These are phyloP conservation scores for Enteromius viviparus DNA, from an alignment of 2,797 vertebrate species.

Conservation along the genomic window DNA sequence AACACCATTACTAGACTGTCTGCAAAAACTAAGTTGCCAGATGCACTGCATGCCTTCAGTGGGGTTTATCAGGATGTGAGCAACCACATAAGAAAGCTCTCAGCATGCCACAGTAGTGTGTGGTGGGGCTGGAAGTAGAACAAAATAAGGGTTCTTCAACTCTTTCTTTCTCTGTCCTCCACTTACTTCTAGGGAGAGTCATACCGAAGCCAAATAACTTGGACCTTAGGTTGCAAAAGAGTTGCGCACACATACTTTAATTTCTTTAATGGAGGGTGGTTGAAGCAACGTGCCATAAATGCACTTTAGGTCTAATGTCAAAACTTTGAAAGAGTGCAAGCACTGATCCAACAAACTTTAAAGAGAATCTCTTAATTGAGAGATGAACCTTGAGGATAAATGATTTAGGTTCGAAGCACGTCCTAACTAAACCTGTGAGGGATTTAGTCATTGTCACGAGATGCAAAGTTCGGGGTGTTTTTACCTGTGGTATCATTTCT, in stretches of 20 bases:
- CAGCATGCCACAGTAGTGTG: slow-evolving; percentile 39
- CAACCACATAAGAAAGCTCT: slow-evolving; percentile 54
- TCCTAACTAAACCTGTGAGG: not conserved
- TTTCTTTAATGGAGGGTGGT: slow-evolving; percentile 51
- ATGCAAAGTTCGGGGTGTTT: not conserved
- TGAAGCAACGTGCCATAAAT: slow-evolving; percentile 36
- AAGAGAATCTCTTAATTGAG: slow-evolving; percentile 16
- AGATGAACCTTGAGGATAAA: not conserved
- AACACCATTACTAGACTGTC: slow-evolving; percentile 20
- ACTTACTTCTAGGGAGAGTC: slow-evolving; percentile 2
- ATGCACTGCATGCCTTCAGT: slow-evolving; percentile 34
- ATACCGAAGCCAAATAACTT: slow-evolving; percentile 31
- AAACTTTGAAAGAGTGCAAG: slow-evolving; percentile 37
- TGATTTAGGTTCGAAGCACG: slow-evolving; percentile 5
- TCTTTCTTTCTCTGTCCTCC: slow-evolving; percentile 21
- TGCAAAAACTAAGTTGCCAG: slow-evolving; percentile 33
- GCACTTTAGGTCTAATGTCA: slow-evolving; percentile 35
- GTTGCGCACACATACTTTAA: slow-evolving; percentile 43
- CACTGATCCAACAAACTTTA: slow-evolving; percentile 26
- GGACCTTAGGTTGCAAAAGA: slow-evolving; percentile 4
- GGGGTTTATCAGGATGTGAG: slow-evolving; percentile 45
- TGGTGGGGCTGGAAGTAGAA: slow-evolving; percentile 46
- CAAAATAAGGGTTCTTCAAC: slow-evolving; percentile 47
- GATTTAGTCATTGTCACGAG: not conserved
- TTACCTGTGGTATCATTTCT: not conserved